Percentiles rank a stretch among this genome's conserved stretches.
These are phyloP conservation scores for Stomatorhinus ivindoensis DNA, from an alignment of 2,113 vertebrate genomes.

Conservation along the genomic window DNA sequence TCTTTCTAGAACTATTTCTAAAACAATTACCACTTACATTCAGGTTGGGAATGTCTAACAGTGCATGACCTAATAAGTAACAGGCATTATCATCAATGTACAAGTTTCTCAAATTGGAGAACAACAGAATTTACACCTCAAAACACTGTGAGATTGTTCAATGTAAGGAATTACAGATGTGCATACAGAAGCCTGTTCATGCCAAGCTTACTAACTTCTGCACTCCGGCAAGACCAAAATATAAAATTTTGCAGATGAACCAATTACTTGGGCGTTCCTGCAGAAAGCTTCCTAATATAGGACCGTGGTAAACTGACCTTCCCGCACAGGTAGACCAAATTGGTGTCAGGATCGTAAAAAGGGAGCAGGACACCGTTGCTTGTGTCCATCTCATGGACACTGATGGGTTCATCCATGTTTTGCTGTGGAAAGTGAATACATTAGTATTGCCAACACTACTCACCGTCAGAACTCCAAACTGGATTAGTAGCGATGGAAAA, in stretches of 20 bases:
- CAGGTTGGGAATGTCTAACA: not conserved
- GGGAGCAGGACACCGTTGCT: constrained; percentile 92
- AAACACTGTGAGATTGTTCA: not conserved
- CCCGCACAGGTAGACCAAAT: constrained; percentile 88
- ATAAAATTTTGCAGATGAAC: not conserved
- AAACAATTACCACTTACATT: not conserved
- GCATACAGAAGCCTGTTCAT: not conserved
- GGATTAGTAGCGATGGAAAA: not conserved
- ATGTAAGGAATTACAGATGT: not conserved
- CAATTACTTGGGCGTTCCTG: not conserved
- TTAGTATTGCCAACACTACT: not conserved
- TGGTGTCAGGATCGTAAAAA: constrained; percentile 91
- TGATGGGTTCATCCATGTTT: constrained; percentile 84
- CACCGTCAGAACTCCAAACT: not conserved
- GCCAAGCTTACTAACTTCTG: not conserved
- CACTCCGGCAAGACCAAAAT: not conserved
- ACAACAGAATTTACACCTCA: not conserved
- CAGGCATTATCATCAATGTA: not conserved
- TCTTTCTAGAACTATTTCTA: not conserved
- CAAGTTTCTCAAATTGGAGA: not conserved
- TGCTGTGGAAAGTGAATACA: constrained; percentile 53
- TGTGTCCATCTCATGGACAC: constrained; percentile 88
- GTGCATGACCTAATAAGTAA: not conserved
- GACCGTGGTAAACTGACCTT: constrained; percentile 62
- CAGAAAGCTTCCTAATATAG: not conserved